phyloP scores from a whole-genome alignment of 1,140 invertebrate genomes.

The Megathymus violae region DNA sequence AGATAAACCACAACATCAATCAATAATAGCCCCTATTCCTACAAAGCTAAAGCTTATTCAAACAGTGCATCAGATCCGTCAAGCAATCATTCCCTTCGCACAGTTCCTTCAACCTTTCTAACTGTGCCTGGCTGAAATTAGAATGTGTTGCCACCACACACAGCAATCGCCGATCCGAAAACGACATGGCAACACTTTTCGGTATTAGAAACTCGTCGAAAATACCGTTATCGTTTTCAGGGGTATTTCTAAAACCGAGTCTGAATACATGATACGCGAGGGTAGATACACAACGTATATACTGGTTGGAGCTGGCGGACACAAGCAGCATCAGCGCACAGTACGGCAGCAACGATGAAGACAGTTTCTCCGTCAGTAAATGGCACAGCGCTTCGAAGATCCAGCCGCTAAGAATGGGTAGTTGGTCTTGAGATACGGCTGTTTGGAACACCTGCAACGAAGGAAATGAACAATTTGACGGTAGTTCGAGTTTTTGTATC shows the following conservation, averaged over 20 bases:
- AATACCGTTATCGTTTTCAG: constrained; percentile 44
- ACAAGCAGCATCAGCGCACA: constrained; percentile 66
- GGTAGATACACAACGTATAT: constrained; percentile 55
- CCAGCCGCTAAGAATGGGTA: constrained; percentile 78
- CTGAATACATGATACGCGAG: constrained; percentile 59
- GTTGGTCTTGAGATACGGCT: constrained; percentile 69
- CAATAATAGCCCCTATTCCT: not conserved
- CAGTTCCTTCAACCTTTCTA: constrained; percentile 70
- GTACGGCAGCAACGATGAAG: constrained; percentile 59
- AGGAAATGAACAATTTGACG: constrained; percentile 2
- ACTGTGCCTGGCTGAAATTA: constrained; percentile 62
- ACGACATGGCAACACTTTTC: constrained; percentile 53
- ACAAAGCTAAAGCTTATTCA: constrained; percentile 34
- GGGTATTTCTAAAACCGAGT: constrained; percentile 51
- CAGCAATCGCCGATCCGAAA: constrained; percentile 69
- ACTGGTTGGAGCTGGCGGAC: constrained; percentile 67
- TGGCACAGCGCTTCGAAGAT: constrained; percentile 79
- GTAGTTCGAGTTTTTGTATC: too few species aligned
- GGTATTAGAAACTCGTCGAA: constrained; percentile 50
- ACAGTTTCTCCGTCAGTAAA: constrained; percentile 67
- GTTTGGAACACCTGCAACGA: constrained; percentile 78
- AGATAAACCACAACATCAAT: not conserved
- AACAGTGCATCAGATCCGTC: constrained; percentile 63
- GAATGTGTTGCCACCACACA: constrained; percentile 76
- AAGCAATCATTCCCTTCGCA: constrained; percentile 64